phyloP scores from a whole-genome alignment of 2,888 invertebrate genomes.

The Boloria euphrosyne region DNA sequence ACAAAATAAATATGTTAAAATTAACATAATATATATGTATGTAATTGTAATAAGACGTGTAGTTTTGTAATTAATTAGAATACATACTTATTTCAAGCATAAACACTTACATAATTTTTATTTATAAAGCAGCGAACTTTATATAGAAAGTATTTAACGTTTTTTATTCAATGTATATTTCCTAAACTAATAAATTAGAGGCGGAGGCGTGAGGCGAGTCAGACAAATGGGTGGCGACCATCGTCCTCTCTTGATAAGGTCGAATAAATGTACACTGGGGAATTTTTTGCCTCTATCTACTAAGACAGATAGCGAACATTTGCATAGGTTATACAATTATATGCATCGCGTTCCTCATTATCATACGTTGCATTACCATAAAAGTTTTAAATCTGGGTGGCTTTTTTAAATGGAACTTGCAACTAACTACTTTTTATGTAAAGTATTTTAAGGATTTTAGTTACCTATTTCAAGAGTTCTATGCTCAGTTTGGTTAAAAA shows the following conservation, averaged over 20 bases:
- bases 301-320: conserved; percentile 11
- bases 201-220: background rate
- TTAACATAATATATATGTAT: too few relatives aligned
- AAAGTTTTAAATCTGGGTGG: conserved; percentile 5
- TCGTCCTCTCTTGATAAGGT: conserved; percentile 13
- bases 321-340: conserved; percentile 15
- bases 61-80: too few relatives aligned
- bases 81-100: too few relatives aligned
- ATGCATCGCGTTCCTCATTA: conserved; percentile 9
- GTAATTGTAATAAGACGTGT: too few relatives aligned
- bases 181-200: background rate
- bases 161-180: background rate
- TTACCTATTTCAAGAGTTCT: too few relatives aligned
- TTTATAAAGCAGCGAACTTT: too few relatives aligned
- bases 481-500: too few relatives aligned
- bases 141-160: background rate
- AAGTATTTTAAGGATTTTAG: too few relatives aligned
- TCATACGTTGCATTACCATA: conserved; percentile 13
- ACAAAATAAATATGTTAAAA: too few relatives aligned
- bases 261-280: background rate
- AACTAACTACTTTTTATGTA: too few relatives aligned
- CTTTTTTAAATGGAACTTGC: background rate
- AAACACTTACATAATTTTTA: too few relatives aligned
- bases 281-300: conserved; percentile 12
- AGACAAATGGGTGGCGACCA: conserved; percentile 14